Evolutionary conservation across 2,888 invertebrate genomes (phyloP).

Genomic region (Eulithis prunata): DNA sequence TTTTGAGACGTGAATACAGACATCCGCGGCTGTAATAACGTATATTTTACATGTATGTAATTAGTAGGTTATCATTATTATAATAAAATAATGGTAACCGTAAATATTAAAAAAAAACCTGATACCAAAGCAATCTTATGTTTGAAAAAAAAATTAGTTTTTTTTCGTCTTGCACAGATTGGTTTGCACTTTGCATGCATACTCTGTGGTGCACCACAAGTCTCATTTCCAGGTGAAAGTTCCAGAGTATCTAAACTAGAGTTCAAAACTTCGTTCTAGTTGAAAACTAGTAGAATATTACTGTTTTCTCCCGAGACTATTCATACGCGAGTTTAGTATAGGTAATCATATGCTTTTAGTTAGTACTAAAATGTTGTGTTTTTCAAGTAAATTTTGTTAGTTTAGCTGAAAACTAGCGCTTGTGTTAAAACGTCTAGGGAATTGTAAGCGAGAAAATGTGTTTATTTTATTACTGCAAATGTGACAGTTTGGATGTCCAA

Average conservation of each 20-base stretch:
- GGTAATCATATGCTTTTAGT: conserved; percentile 1
- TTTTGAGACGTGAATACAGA: no score
- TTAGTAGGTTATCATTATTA: no score
- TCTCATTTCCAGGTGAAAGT: conserved; percentile 11
- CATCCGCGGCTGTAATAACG: no score
- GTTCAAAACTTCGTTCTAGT: conserved; percentile 8
- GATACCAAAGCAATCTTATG: no score
- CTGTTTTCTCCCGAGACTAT: conserved; percentile 15
- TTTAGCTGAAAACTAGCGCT: not conserved
- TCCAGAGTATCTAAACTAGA: conserved; percentile 12
- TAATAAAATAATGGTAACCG: no score
- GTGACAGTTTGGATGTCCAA: no score
- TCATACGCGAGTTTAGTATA: not conserved
- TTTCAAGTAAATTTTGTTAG: conserved; percentile 3
- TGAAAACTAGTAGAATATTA: conserved; percentile 15
- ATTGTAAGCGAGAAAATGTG: not conserved
- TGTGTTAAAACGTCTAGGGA: not conserved
- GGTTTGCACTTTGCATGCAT: no score
- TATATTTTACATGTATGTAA: no score
- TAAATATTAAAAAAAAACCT: no score
- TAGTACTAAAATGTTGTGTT: not conserved
- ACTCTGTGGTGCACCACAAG: not conserved
- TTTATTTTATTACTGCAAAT: not conserved
- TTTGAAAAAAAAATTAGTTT: no score
- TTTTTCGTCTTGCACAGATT: no score